Evolutionary conservation across 2,113 vertebrate species (phyloP).

Genomic region (Pongo pygmaeus): DNA sequence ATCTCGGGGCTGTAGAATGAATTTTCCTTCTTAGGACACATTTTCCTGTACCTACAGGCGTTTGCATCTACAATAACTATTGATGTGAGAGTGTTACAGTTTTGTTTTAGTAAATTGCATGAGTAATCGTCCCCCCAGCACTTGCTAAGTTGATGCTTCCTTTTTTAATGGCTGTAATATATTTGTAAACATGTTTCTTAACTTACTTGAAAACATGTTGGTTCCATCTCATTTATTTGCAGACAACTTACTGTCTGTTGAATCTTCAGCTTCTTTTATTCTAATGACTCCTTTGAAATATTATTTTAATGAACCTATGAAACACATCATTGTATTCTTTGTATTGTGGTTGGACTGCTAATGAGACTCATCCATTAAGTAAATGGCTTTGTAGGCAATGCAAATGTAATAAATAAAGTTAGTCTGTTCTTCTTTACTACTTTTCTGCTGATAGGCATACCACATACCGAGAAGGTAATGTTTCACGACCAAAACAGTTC

Average conservation of each 20-base stretch:
- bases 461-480: constrained; percentile 88
- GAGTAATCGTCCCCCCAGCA: constrained; percentile 65
- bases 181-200: constrained; percentile 88
- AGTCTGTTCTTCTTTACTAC: constrained; percentile 86
- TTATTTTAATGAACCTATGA: constrained; percentile 94
- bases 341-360: constrained; percentile 91
- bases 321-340: constrained; percentile 92
- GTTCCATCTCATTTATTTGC: constrained; percentile 93
- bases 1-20: not conserved
- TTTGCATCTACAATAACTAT: constrained; percentile 41
- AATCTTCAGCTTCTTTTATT: constrained; percentile 89
- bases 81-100: constrained; percentile 57
- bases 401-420: constrained; percentile 93
- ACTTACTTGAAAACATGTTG: constrained; percentile 88
- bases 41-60: not conserved
- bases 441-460: constrained; percentile 87
- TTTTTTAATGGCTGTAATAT: constrained; percentile 82
- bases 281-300: constrained; percentile 92
- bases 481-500: constrained; percentile 89
- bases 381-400: constrained; percentile 94
- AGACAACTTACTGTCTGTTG: constrained; percentile 89
- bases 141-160: constrained; percentile 79
- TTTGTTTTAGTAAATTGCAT: constrained; percentile 76
- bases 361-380: constrained; percentile 96
- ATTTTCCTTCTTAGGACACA: constrained; percentile 12